Percentiles rank a stretch among this genome's conserved stretches.
These are phyloP conservation scores for Vultur gryphus DNA, from an alignment of 2,797 vertebrate genomes.

Conservation along the genomic window DNA sequence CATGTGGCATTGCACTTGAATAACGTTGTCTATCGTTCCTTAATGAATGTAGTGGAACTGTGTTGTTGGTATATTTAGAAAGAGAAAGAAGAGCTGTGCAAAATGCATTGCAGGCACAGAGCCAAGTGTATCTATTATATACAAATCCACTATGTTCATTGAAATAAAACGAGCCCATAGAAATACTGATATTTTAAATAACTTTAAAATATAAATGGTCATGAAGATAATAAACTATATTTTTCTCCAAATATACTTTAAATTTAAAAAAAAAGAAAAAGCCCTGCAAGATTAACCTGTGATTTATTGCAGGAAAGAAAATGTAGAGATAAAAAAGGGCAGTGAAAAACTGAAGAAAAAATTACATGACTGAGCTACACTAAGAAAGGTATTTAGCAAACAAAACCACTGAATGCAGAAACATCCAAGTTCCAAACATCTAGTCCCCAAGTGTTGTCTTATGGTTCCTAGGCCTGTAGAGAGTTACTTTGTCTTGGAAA, in stretches of 20 bases:
- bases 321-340: background rate
- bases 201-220: background rate
- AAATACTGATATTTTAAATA: background rate
- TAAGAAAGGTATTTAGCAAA: background rate
- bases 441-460: background rate
- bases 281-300: background rate
- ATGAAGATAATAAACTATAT: background rate
- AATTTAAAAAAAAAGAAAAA: background rate
- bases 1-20: background rate
- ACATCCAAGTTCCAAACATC: rapidly evolving
- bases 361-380: rapidly evolving
- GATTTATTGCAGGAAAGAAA: background rate
- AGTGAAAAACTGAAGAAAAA: background rate
- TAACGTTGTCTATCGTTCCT: background rate
- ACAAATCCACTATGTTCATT: background rate
- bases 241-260: background rate
- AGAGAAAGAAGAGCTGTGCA: background rate
- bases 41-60: constrained; percentile 29
- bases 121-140: background rate
- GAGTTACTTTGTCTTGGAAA: background rate
- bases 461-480: background rate
- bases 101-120: background rate
- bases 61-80: background rate
- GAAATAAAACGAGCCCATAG: background rate
- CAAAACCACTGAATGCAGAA: background rate